Conservation (phyloP, 2,113 vertebrate species). For the Peucedramus taeniatus region DNA sequence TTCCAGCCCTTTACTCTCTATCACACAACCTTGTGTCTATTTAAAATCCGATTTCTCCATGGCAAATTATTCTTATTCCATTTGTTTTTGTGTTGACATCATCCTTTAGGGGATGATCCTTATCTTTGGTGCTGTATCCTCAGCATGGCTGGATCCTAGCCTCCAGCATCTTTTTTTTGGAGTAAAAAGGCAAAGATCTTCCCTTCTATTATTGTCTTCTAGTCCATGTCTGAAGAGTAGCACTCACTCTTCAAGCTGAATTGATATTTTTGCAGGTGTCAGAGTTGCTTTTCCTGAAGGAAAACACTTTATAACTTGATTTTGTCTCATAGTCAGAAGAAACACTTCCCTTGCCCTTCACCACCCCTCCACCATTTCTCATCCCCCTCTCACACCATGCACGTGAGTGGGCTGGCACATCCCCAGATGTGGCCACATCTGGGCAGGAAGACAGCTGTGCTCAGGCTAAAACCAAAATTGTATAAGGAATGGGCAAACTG, state of each 20-base stretch:
- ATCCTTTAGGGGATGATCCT: not conserved
- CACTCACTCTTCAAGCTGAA: not conserved
- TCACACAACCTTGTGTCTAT: not conserved
- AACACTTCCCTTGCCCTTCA: not conserved
- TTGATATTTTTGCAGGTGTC: not conserved
- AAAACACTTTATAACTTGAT: not conserved
- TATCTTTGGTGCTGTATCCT: not conserved
- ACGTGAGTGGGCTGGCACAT: rapidly evolving
- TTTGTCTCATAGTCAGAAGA: not conserved
- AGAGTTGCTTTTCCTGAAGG: not conserved
- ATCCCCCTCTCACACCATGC: rapidly evolving
- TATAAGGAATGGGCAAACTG: not conserved
- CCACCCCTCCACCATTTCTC: rapidly evolving
- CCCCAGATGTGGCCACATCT: not conserved
- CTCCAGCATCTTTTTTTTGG: no score
- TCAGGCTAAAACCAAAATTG: not conserved
- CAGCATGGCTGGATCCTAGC: not conserved
- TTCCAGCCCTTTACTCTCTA: not conserved
- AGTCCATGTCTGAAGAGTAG: not conserved
- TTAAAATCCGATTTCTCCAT: not conserved
- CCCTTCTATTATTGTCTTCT: not conserved
- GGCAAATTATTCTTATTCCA: not conserved
- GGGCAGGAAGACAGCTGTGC: not conserved
- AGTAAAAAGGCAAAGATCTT: not conserved
- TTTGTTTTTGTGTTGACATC: not conserved